Conservation (phyloP, 1,140 invertebrate species). For the Goniozus legneri region DNA sequence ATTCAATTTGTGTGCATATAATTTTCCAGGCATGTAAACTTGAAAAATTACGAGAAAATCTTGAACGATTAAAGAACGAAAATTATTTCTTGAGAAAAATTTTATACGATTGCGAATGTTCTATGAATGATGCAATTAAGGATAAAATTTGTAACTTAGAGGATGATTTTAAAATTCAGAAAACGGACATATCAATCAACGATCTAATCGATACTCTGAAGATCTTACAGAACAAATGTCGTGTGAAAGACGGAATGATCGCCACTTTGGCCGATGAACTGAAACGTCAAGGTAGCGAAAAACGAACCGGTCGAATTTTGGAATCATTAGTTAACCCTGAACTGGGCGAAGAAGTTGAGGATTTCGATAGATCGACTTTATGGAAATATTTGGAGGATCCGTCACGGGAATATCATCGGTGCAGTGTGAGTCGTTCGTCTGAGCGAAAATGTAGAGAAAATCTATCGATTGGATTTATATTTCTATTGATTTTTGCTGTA, state of each 20-base stretch:
- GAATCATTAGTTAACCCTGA: background rate
- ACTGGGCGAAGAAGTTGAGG: background rate
- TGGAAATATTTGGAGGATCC: slow-evolving; percentile 6
- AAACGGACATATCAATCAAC: background rate
- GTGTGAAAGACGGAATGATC: slow-evolving; percentile 18
- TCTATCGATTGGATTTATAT: background rate
- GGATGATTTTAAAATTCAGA: background rate
- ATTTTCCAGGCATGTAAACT: slow-evolving; percentile 2
- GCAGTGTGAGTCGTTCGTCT: background rate
- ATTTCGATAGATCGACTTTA: slow-evolving; percentile 4
- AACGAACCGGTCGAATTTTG: background rate
- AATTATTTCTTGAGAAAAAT: slow-evolving; percentile 10
- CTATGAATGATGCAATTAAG: background rate
- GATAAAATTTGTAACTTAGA: background rate
- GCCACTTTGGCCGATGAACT: slow-evolving; percentile 15
- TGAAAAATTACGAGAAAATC: slow-evolving; percentile 2
- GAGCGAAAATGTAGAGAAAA: background rate
- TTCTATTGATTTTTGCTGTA: no score
- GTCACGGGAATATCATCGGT: background rate
- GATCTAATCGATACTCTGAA: slow-evolving; percentile 3
- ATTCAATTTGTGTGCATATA: no score
- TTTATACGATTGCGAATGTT: background rate
- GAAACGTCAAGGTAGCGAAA: background rate
- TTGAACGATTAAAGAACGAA: slow-evolving; percentile 6
- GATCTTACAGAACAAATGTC: slow-evolving; percentile 10